phyloP scores from a whole-genome alignment of 2,797 vertebrate species.

The Florisuga fusca region DNA sequence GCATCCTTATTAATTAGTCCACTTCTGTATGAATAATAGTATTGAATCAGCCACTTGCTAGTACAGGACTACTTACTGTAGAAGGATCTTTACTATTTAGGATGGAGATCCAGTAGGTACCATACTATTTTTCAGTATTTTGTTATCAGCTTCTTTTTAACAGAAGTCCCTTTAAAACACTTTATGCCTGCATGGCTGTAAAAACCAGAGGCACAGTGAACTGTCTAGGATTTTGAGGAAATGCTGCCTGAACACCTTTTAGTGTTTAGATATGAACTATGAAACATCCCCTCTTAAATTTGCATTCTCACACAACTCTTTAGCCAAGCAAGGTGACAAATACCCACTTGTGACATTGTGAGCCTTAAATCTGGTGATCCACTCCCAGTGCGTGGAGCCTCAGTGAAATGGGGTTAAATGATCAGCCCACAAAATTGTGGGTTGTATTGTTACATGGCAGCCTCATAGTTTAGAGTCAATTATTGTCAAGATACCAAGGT shows the following conservation, averaged over 20 bases:
- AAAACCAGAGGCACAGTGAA: neutral
- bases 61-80: neutral
- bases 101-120: neutral
- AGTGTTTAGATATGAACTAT: neutral
- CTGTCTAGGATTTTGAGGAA: neutral
- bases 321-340: neutral
- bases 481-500: neutral
- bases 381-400: neutral
- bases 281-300: neutral
- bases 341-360: neutral
- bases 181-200: neutral
- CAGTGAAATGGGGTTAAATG: neutral
- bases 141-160: neutral
- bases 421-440: neutral
- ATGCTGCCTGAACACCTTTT: neutral
- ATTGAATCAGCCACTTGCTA: neutral
- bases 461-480: neutral
- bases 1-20: neutral
- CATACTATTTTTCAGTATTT: neutral
- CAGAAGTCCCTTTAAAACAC: neutral
- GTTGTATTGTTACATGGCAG: accelerated
- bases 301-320: neutral
- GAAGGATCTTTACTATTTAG: neutral
- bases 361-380: neutral
- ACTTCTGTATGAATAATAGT: neutral